These are phyloP conservation scores for Dryobates pubescens DNA, from an alignment of 2,797 vertebrate genomes.

Conservation along the genomic window DNA sequence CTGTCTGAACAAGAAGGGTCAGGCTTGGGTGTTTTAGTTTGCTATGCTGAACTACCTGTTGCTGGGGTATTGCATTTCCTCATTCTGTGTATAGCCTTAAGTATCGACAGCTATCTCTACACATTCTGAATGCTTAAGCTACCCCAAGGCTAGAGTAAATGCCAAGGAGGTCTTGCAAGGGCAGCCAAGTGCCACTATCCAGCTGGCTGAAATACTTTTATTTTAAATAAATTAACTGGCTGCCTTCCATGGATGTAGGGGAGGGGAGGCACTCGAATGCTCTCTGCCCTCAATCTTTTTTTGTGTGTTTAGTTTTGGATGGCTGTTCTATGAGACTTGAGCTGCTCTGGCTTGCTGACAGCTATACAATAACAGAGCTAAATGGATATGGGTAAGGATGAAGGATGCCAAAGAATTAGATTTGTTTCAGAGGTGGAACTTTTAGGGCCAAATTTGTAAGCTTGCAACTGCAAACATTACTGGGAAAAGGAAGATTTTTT, in stretches of 20 bases:
- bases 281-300: constrained; percentile 32
- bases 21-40: not conserved
- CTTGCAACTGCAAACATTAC: not conserved
- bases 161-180: constrained; percentile 38
- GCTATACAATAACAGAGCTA: constrained; percentile 17
- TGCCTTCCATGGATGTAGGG: not conserved
- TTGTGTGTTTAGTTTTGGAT: not conserved
- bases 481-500: not conserved
- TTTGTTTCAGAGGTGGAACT: not conserved
- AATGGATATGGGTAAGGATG: not conserved
- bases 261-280: not conserved
- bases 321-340: not conserved
- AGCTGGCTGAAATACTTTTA: constrained; percentile 9
- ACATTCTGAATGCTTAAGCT: not conserved
- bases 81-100: not conserved
- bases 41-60: not conserved
- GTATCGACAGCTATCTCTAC: not conserved
- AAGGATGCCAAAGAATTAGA: not conserved
- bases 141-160: not conserved
- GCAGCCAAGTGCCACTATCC: constrained; percentile 1
- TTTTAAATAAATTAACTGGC: constrained; percentile 44
- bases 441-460: not conserved
- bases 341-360: not conserved
- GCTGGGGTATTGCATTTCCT: not conserved
- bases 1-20: not conserved